These are phyloP conservation scores for Chymomyza procnemis DNA, from an alignment of 2,888 invertebrate species.

Conservation along the genomic window DNA sequence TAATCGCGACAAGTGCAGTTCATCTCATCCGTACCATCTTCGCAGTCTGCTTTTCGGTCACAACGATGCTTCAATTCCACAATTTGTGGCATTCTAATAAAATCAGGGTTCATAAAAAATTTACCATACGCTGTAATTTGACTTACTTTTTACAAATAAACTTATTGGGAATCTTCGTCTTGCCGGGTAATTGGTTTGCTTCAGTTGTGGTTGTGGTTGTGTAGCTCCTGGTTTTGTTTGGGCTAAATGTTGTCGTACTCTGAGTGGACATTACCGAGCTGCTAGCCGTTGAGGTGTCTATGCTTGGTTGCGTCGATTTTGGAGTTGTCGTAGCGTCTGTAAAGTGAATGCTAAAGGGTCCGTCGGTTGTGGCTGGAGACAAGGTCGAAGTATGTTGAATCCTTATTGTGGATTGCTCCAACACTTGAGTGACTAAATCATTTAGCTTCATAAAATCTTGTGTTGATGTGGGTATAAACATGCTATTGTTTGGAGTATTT, in stretches of 20 bases:
- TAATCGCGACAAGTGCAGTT: slow-evolving; percentile 87
- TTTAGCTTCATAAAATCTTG: slow-evolving; percentile 51
- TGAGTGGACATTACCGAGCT: slow-evolving; percentile 5
- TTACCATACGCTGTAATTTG: neutral
- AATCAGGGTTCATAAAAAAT: neutral
- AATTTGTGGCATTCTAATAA: slow-evolving; percentile 83
- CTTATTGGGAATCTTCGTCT: slow-evolving; percentile 49
- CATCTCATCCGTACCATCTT: slow-evolving; percentile 89
- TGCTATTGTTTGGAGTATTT: slow-evolving; percentile 1
- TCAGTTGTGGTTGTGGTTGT: slow-evolving; percentile 6
- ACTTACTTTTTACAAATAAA: slow-evolving; percentile 70
- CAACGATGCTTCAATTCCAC: slow-evolving; percentile 83
- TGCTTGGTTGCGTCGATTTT: neutral
- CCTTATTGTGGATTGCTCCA: slow-evolving; percentile 29
- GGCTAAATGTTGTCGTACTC: slow-evolving; percentile 7
- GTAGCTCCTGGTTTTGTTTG: neutral
- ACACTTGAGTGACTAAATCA: slow-evolving; percentile 47
- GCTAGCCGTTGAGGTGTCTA: slow-evolving; percentile 14
- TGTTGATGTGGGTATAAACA: slow-evolving; percentile 41
- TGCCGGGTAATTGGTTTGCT: slow-evolving; percentile 2
- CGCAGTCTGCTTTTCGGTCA: slow-evolving; percentile 86
- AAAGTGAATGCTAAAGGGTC: neutral
- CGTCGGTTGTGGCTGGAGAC: slow-evolving; percentile 23
- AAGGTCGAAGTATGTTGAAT: slow-evolving; percentile 6
- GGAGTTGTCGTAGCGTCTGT: slow-evolving; percentile 17